Conservation (phyloP, 2,888 invertebrate species). For the Lithophane leautieri region DNA sequence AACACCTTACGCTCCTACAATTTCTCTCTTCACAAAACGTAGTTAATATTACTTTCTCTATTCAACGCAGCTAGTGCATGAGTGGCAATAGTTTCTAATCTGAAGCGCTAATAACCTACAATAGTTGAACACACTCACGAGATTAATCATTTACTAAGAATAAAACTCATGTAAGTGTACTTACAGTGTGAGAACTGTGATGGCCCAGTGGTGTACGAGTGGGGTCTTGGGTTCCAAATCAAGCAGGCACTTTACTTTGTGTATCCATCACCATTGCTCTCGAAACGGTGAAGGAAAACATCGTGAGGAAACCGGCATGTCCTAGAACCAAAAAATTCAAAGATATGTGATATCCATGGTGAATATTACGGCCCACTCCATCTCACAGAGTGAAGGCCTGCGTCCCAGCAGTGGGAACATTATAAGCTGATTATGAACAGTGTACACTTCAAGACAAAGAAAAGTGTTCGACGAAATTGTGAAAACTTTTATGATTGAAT, state of each 20-base stretch:
- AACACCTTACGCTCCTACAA: conserved; percentile 30
- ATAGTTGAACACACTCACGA: conserved; percentile 42
- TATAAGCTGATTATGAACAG: not conserved
- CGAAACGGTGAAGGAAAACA: no score
- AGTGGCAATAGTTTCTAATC: conserved; percentile 63
- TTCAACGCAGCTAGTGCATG: conserved; percentile 42
- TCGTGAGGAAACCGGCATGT: no score
- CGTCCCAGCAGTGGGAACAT: no score
- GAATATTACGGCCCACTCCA: no score
- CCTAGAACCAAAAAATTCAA: no score
- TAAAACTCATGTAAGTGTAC: conserved; percentile 21
- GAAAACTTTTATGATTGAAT: conserved; percentile 27
- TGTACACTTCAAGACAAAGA: conserved; percentile 26
- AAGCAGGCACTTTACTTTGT: no score
- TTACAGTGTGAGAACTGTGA: no score
- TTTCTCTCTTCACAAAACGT: conserved; percentile 58
- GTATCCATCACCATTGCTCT: no score
- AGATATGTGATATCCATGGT: no score
- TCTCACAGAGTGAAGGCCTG: no score
- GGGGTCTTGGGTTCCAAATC: no score
- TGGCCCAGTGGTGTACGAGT: no score
- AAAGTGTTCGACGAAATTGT: conserved; percentile 6
- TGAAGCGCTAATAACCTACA: conserved; percentile 54
- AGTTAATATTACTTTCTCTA: conserved; percentile 61
- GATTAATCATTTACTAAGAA: conserved; percentile 45